A percentile compares a stretch with the other conserved stretches of the same genome.
Evolutionary conservation across 1,140 invertebrate species (phyloP).

Genomic region (Notospermus geniculatus): DNA sequence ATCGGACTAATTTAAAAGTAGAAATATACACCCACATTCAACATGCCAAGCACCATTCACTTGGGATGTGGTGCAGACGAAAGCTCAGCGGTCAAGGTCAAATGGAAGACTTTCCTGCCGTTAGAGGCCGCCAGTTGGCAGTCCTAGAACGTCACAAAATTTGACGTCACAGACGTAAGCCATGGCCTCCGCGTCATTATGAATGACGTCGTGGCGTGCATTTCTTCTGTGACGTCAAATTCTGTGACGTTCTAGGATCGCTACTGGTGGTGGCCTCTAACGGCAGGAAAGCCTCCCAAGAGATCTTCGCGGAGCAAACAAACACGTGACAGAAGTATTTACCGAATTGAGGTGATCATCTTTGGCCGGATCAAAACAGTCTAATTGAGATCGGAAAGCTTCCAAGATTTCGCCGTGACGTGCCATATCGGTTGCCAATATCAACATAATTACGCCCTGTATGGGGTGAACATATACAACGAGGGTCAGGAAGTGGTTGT

Average conservation of each 20-base stretch:
- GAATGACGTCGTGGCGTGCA: too few species aligned
- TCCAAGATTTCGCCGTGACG: constrained; percentile 34
- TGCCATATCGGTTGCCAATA: constrained; percentile 44
- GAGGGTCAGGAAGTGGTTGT: neutral
- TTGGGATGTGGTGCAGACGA: too few species aligned
- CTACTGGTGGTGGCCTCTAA: too few species aligned
- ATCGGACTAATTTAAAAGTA: too few species aligned
- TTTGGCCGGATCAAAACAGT: constrained; percentile 27
- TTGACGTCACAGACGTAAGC: too few species aligned
- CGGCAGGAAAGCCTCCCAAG: neutral
- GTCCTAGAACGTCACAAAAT: too few species aligned
- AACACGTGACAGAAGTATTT: constrained; percentile 8
- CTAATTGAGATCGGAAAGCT: constrained; percentile 29
- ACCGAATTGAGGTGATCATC: constrained; percentile 25
- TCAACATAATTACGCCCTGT: constrained; percentile 31
- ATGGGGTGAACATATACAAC: constrained; percentile 5
- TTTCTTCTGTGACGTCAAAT: too few species aligned
- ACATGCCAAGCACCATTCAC: too few species aligned
- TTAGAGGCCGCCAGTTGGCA: neutral
- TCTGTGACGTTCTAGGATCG: too few species aligned
- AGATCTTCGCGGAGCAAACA: neutral
- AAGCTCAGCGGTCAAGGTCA: too few species aligned
- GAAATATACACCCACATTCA: too few species aligned
- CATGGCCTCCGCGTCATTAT: too few species aligned
- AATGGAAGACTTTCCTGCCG: neutral